These are phyloP conservation scores for Chironex yamaguchii DNA, from an alignment of 30 jellyfish, hydroid and myxozoan genomes.

Conservation along the genomic window DNA sequence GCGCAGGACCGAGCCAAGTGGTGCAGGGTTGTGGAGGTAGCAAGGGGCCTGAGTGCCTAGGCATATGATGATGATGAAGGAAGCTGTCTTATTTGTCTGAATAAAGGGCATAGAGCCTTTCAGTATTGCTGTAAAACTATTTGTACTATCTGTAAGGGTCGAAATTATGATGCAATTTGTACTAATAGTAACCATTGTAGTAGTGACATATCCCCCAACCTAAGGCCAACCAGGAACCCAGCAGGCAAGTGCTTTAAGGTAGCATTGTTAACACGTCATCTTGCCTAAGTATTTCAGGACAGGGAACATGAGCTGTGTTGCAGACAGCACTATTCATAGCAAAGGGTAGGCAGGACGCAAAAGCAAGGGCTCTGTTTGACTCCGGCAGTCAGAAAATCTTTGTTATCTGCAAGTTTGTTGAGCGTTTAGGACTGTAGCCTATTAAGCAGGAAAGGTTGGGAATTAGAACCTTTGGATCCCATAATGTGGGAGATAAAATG, in stretches of 20 bases:
- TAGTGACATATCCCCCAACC: no score
- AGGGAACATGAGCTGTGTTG: constrained; percentile 10
- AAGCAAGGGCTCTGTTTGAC: not conserved
- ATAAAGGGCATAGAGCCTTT: no score
- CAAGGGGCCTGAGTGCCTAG: no score
- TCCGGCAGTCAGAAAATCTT: not conserved
- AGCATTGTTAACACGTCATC: not conserved
- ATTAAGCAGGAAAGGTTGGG: constrained; percentile 10
- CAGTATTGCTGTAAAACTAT: not conserved
- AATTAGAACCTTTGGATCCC: constrained; percentile 4
- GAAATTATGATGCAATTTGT: constrained; percentile 3
- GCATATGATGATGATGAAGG: no score
- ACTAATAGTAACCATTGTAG: no score
- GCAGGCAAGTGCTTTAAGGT: not conserved
- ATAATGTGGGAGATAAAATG: not conserved
- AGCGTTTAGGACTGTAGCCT: not conserved
- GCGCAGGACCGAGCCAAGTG: no score
- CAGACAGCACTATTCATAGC: constrained; percentile 14
- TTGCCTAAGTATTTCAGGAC: constrained; percentile 9
- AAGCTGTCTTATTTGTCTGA: no score
- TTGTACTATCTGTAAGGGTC: not conserved
- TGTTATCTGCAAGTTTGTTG: not conserved
- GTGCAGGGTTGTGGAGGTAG: no score
- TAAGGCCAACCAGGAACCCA: not conserved
- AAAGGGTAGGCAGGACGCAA: not conserved